A percentile compares a stretch with the other conserved stretches of the same genome.
These are phyloP conservation scores for Atherinomorus stipes DNA, from an alignment of 2,113 vertebrate species.

Conservation along the genomic window DNA sequence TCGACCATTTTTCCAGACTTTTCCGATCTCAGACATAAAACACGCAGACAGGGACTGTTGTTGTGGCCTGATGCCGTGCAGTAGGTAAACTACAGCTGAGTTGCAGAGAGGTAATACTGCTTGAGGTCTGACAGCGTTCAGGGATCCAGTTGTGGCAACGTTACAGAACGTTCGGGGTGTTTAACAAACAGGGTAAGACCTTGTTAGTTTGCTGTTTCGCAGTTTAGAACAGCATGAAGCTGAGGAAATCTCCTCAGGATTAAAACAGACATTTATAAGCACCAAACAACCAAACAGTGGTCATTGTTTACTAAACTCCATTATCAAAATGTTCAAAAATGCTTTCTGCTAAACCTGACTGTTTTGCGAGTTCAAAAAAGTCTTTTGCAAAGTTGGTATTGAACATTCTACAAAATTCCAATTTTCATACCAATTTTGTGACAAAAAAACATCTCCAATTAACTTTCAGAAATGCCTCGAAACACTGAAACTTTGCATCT, in stretches of 20 bases:
- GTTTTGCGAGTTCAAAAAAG: constrained; percentile 35
- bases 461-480: constrained; percentile 33
- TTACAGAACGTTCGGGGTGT: constrained; percentile 35
- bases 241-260: constrained; percentile 39
- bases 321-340: constrained; percentile 62
- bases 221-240: constrained; percentile 18
- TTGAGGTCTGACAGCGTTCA: constrained; percentile 56
- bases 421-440: constrained; percentile 20
- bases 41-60: background rate
- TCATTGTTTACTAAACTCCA: constrained; percentile 57
- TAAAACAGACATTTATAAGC: constrained; percentile 64
- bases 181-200: constrained; percentile 50
- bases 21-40: constrained; percentile 10
- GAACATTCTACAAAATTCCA: constrained; percentile 40
- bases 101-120: constrained; percentile 20
- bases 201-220: constrained; percentile 36
- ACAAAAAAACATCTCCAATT: constrained; percentile 13
- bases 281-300: constrained; percentile 70
- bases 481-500: constrained; percentile 30
- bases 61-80: constrained; percentile 19
- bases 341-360: constrained; percentile 56
- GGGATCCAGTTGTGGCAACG: constrained; percentile 54
- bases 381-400: constrained; percentile 39
- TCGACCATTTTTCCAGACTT: background rate
- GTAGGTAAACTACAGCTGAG: background rate